A percentile compares a stretch with the other conserved stretches of the same genome.
phyloP scores from a whole-genome alignment of 2,113 vertebrate genomes.

The Ictalurus punctatus region DNA sequence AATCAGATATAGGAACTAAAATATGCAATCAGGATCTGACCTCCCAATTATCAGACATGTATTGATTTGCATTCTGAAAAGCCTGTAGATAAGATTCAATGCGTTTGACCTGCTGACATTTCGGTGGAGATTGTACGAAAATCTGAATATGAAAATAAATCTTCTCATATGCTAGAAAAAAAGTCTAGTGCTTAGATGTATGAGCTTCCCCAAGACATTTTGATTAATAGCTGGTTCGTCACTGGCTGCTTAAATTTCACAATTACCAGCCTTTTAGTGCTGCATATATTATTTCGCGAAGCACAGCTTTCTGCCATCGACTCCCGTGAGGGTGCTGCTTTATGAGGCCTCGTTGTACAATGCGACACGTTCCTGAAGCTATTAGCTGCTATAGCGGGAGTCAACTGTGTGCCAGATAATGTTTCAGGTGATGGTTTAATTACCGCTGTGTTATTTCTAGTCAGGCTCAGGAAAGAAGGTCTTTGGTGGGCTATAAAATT shows the following conservation, averaged over 20 bases:
- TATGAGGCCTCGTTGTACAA: conserved; percentile 50
- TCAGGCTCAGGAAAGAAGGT: conserved; percentile 55
- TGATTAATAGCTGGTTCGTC: conserved; percentile 74
- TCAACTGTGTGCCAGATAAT: conserved; percentile 65
- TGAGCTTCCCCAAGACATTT: conserved; percentile 43
- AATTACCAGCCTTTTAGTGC: conserved; percentile 73
- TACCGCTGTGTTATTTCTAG: conserved; percentile 71
- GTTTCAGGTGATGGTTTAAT: conserved; percentile 75
- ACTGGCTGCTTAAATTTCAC: conserved; percentile 72
- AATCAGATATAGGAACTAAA: not conserved
- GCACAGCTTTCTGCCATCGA: conserved; percentile 63
- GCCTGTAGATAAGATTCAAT: not conserved
- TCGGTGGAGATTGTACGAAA: not conserved
- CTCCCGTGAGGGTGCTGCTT: conserved; percentile 45
- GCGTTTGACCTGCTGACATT: conserved; percentile 21
- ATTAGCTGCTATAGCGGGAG: conserved; percentile 67
- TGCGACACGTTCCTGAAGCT: conserved; percentile 56
- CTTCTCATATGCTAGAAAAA: conserved; percentile 14
- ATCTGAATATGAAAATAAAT: conserved; percentile 18
- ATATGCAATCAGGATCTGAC: conserved; percentile 1
- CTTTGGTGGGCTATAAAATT: conserved; percentile 67
- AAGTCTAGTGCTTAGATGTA: conserved; percentile 19
- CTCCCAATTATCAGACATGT: not conserved
- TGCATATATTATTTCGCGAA: conserved; percentile 79
- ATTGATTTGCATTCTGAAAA: conserved; percentile 16